Evolutionary conservation across 2,888 invertebrate genomes (phyloP).

Genomic region (Pristionchus arcanus): DNA sequence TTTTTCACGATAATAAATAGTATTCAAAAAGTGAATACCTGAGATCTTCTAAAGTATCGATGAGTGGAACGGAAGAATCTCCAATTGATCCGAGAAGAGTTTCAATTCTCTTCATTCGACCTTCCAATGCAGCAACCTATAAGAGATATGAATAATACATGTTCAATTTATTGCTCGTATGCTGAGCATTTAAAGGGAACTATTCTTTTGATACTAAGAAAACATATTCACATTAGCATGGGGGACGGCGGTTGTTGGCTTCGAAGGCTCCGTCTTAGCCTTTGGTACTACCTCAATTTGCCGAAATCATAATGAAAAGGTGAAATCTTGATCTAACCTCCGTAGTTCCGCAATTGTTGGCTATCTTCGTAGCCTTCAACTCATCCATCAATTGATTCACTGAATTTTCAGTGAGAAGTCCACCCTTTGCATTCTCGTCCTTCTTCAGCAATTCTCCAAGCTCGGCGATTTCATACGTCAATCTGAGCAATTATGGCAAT

Average conservation of each 20-base stretch:
- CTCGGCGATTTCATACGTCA: constrained; percentile 69
- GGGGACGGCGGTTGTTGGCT: background rate
- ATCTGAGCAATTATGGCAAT: too few species aligned
- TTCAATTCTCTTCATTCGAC: constrained; percentile 63
- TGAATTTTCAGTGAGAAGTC: constrained; percentile 61
- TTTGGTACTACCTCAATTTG: background rate
- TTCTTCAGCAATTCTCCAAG: constrained; percentile 63
- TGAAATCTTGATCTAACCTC: background rate
- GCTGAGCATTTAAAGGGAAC: background rate
- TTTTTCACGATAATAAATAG: background rate
- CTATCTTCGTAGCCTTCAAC: constrained; percentile 56
- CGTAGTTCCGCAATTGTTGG: constrained; percentile 2
- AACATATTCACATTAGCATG: background rate
- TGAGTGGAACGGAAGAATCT: constrained; percentile 61
- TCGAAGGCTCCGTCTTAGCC: background rate
- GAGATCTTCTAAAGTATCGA: constrained; percentile 67
- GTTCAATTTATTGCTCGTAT: background rate
- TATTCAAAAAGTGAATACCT: constrained; percentile 52
- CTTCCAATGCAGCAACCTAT: constrained; percentile 60
- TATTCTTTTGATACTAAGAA: background rate
- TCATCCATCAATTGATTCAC: constrained; percentile 60
- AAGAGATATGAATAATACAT: background rate
- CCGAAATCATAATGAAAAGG: background rate
- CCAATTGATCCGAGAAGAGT: constrained; percentile 61
- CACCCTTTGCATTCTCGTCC: constrained; percentile 57